phyloP scores from a whole-genome alignment of 2,888 invertebrate species.

The Hypomecis punctinalis region DNA sequence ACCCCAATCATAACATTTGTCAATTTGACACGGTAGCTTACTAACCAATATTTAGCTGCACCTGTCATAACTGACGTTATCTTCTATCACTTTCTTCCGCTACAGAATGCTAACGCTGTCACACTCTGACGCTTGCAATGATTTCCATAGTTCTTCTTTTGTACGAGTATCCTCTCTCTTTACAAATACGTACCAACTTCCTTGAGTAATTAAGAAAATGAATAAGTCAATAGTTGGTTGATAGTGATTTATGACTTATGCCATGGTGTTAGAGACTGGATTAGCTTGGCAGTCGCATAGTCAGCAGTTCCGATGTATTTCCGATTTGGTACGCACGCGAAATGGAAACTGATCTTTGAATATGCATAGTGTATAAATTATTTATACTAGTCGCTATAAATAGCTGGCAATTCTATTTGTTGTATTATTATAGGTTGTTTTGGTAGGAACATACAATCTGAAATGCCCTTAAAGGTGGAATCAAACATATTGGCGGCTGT shows the following conservation, averaged over 20 bases:
- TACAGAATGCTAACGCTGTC: conserved; percentile 59
- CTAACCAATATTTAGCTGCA: conserved; percentile 62
- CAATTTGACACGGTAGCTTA: conserved; percentile 68
- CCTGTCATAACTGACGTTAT: conserved; percentile 62
- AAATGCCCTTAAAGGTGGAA: no score
- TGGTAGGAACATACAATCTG: no score
- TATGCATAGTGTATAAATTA: conserved; percentile 61
- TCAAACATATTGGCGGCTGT: no score
- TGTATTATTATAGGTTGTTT: no score
- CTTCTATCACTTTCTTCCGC: conserved; percentile 70
- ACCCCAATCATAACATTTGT: conserved; percentile 40
- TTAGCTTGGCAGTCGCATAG: conserved; percentile 54
- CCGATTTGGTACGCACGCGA: conserved; percentile 75
- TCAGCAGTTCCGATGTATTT: conserved; percentile 63
- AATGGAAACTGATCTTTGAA: conserved; percentile 83
- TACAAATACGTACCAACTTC: conserved; percentile 59
- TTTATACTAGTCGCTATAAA: not conserved
- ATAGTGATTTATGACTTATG: conserved; percentile 50
- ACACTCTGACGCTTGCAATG: conserved; percentile 69
- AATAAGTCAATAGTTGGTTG: conserved; percentile 65
- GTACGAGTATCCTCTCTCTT: conserved; percentile 57
- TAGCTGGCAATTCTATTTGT: not conserved
- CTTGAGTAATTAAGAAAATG: conserved; percentile 74
- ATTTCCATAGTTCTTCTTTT: conserved; percentile 49
- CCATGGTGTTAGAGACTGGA: conserved; percentile 53